Base-by-base conservation (phyloP, 2,888 invertebrate species). In the Anagyrus pseudococci region DNA sequence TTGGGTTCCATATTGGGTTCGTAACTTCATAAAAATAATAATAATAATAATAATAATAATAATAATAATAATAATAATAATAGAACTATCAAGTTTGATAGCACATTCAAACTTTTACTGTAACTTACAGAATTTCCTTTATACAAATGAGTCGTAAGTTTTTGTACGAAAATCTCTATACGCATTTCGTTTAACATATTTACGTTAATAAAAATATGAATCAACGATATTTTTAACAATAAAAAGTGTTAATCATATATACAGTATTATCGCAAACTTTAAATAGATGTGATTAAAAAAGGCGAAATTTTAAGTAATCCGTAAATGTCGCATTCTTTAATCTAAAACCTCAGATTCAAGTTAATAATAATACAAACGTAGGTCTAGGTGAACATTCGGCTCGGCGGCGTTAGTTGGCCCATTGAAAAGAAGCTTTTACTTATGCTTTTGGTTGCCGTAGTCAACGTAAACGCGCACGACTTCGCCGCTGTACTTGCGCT, bases 401-500 rank as follows among this genome's bases (percentile, higher is more conserved):
- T n/a, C n/a, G n/a, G n/a, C n/a, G n/a, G n/a, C n/a, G n/a, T n/a
- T n/a, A n/a, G n/a, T n/a, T n/a, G n/a, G n/a, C n/a, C 17, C 41
- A 41, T 19, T 17, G 17, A 17, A 43, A 19, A 26, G 19, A n/a
- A 54, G 56, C 50, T 66, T 69, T 80, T 81, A 85, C 77, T 88
- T 87, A 58, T 86, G 85, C 73, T 73, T 71, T 67, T 88, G 86
- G 78, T 89, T 90, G 76, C 89, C 90, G 76, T 92, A 91, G 78
- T 91, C 92, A 37, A 93, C 92, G 78, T 90, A 93, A 43, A 93
- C 92, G 72, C 92, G 84, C 58, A 93, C 91, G 29, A 92, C 90
- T 85, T 95, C 94, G 71, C 95, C 95, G 74, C 94, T 94, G 82
- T 95, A 94, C 82, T 95, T 94, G 68, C 96, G 83, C 79, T 96